A percentile compares a stretch with the other conserved stretches of the same genome.
These are phyloP conservation scores for Pangasianodon gigas DNA, from an alignment of 2,113 vertebrate genomes.

Conservation along the genomic window DNA sequence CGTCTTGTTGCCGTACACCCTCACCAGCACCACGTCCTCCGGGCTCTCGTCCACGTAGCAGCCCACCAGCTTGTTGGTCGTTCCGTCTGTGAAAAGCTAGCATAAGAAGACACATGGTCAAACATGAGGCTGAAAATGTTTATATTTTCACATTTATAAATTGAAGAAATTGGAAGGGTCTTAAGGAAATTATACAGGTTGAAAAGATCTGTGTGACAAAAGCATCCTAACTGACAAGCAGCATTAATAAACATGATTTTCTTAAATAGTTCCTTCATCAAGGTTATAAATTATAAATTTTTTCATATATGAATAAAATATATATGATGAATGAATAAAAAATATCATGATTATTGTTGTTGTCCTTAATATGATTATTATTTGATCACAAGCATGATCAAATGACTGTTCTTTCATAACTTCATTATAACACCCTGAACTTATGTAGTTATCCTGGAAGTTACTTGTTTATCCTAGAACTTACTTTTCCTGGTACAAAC, in stretches of 20 bases:
- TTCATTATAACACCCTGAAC: background rate
- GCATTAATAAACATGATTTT: background rate
- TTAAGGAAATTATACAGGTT: background rate
- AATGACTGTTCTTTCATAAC: too few species aligned
- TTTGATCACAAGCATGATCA: too few species aligned
- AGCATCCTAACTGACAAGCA: background rate
- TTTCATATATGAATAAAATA: background rate
- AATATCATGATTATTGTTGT: too few species aligned
- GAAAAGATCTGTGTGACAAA: background rate
- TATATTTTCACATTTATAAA: background rate
- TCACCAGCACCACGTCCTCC: constrained; percentile 87
- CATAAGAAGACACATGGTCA: background rate
- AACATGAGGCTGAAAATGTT: background rate
- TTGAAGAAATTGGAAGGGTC: background rate
- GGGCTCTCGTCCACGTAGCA: constrained; percentile 85
- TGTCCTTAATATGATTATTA: too few species aligned
- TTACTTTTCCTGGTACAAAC: background rate
- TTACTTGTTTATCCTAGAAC: background rate
- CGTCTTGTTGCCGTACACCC: constrained; percentile 90
- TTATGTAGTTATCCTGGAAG: background rate
- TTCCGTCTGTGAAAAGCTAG: constrained; percentile 94
- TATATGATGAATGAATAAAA: background rate
- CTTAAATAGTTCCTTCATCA: background rate
- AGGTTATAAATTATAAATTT: background rate
- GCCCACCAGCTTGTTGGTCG: constrained; percentile 96